phyloP scores from a whole-genome alignment of 2,113 vertebrate genomes.

The Rhinopithecus roxellana region DNA sequence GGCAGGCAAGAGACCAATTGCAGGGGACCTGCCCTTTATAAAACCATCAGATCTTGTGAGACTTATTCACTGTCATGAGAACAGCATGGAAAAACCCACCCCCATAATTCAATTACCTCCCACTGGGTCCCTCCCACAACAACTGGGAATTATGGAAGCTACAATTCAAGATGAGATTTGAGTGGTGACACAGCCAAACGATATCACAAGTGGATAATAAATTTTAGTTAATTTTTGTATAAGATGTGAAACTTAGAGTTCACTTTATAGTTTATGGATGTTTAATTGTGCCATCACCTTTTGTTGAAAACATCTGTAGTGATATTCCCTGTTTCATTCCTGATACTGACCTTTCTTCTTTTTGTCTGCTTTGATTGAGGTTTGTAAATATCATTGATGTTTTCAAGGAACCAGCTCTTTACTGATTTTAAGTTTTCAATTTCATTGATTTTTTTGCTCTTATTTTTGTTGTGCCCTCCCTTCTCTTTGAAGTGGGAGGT shows the following conservation, averaged over 20 bases:
- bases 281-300: background rate
- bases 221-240: background rate
- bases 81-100: no score
- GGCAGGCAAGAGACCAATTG: no score
- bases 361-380: background rate
- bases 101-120: no score
- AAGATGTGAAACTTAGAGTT: background rate
- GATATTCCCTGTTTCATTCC: background rate
- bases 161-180: no score
- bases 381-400: background rate
- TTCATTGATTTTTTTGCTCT: background rate
- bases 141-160: no score
- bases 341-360: background rate
- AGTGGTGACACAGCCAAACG: no score
- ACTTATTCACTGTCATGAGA: no score
- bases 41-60: no score
- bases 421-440: background rate
- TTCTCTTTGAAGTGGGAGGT: background rate
- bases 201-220: no score
- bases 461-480: background rate
- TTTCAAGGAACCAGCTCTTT: background rate
- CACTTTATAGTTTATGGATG: background rate
- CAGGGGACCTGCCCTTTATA: no score
- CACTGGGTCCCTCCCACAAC: no score
- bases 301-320: background rate